A percentile compares a stretch with the other conserved stretches of the same genome.
phyloP scores from a whole-genome alignment of 1,140 invertebrate species.

The Planococcus citri region DNA sequence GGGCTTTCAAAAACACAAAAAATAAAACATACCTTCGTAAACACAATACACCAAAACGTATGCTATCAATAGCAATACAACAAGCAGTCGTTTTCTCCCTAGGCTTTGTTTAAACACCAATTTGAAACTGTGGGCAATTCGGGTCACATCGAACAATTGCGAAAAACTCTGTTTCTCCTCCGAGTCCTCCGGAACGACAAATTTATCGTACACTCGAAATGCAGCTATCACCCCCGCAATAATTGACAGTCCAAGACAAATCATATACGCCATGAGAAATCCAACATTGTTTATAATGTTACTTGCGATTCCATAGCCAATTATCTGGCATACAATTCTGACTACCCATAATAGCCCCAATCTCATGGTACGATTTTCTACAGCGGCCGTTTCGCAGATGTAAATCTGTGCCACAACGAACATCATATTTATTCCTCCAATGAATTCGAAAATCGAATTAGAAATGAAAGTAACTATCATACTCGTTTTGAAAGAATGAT shows the following conservation, averaged over 20 bases:
- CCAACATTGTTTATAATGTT: constrained; percentile 16
- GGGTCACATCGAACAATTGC: neutral
- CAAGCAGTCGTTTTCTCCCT: neutral
- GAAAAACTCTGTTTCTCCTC: neutral
- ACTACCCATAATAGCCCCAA: neutral
- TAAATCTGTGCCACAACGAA: neutral
- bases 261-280: constrained; percentile 22
- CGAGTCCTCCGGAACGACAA: neutral
- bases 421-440: neutral
- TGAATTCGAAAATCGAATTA: neutral
- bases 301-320: constrained; percentile 16
- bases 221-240: neutral
- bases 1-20: too few species aligned
- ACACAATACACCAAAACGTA: neutral
- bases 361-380: neutral
- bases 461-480: constrained; percentile 25
- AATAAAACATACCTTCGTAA: neutral
- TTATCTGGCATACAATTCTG: neutral
- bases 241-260: constrained; percentile 16
- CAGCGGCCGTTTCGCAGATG: neutral
- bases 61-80: neutral
- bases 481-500: constrained; percentile 25
- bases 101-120: neutral
- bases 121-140: neutral
- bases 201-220: neutral